Conservation (phyloP, 2,113 vertebrate genomes). For the Amphiprion percula region DNA sequence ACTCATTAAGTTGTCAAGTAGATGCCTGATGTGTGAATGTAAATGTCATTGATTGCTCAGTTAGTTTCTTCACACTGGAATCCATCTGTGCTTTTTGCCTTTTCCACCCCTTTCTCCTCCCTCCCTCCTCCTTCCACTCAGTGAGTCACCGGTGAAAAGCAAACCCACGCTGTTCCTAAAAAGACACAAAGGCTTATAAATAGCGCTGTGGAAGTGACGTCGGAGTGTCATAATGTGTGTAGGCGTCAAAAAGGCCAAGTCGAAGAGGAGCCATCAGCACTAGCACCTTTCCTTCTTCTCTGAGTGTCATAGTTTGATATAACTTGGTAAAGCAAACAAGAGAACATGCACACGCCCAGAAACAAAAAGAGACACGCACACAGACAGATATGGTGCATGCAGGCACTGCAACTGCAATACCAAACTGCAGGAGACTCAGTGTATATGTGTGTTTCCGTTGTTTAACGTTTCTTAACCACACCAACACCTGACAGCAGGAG, state of each 20-base stretch:
- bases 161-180: constrained; percentile 93
- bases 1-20: constrained; percentile 22
- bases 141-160: constrained; percentile 90
- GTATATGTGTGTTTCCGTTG: constrained; percentile 56
- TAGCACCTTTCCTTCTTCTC: constrained; percentile 79
- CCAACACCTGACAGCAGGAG: constrained; percentile 69
- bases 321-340: constrained; percentile 23
- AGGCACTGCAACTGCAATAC: constrained; percentile 55
- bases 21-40: constrained; percentile 39
- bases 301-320: constrained; percentile 19
- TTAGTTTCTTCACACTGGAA: constrained; percentile 69
- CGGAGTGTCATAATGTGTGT: constrained; percentile 88
- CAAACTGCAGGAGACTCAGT: constrained; percentile 43
- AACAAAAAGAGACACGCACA: constrained; percentile 11
- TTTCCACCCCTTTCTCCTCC: constrained; percentile 49
- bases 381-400: constrained; percentile 3
- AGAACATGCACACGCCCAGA: background rate
- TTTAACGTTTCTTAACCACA: constrained; percentile 74
- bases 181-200: constrained; percentile 95
- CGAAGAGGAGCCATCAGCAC: constrained; percentile 82
- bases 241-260: constrained; percentile 90
- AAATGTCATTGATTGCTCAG: constrained; percentile 64
- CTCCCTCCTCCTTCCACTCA: constrained; percentile 73
- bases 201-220: constrained; percentile 91
- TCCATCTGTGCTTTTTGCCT: constrained; percentile 67